These are phyloP conservation scores for Enteromius argenteus DNA, from an alignment of 2,797 vertebrate species.

Conservation along the genomic window DNA sequence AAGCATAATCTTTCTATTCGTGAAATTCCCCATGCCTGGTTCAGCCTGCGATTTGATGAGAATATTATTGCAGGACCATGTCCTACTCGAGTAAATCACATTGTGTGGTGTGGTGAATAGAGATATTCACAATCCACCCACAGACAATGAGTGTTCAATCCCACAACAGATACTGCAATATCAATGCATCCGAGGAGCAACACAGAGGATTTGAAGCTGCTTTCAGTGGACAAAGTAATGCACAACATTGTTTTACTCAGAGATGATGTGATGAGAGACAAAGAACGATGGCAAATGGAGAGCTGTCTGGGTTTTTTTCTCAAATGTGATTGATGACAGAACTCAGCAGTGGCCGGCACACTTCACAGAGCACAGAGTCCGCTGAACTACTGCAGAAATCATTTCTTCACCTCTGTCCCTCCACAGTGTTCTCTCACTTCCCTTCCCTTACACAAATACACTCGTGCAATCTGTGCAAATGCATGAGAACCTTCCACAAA, in stretches of 20 bases:
- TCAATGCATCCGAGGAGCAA: not conserved
- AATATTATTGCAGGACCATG: not conserved
- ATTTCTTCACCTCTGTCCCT: constrained; percentile 29
- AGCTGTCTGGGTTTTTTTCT: constrained; percentile 36
- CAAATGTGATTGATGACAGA: constrained; percentile 54
- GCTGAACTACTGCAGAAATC: constrained; percentile 35
- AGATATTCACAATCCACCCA: constrained; percentile 3
- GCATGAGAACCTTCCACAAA: not conserved
- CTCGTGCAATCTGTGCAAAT: not conserved
- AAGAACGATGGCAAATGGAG: constrained; percentile 28
- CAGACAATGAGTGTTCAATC: not conserved
- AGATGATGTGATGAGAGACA: constrained; percentile 27
- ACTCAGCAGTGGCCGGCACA: constrained; percentile 49
- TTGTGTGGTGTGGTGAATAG: not conserved
- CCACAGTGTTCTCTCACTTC: constrained; percentile 7
- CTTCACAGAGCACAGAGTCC: constrained; percentile 27
- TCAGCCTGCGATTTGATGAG: not conserved
- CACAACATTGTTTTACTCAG: constrained; percentile 25
- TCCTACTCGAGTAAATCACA: not conserved
- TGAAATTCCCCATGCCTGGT: not conserved
- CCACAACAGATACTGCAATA: not conserved
- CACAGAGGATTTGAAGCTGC: not conserved
- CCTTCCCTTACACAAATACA: constrained; percentile 5
- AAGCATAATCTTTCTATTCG: not conserved
- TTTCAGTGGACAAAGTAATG: constrained; percentile 34